Conservation (phyloP, 2,888 invertebrate species). For the Callinectes sapidus region DNA sequence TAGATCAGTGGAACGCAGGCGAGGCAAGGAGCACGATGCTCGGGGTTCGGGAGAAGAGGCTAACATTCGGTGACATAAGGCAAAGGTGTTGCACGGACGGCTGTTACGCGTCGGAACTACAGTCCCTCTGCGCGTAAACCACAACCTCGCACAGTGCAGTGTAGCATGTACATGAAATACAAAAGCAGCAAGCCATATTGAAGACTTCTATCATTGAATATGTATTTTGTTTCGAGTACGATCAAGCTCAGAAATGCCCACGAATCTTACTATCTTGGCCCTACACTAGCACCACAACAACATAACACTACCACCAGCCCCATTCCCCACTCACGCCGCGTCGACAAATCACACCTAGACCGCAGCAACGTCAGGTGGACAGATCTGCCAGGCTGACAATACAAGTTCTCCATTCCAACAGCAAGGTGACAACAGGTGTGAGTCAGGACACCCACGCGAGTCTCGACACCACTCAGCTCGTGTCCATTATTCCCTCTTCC, state of each 20-base stretch:
- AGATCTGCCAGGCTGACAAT: background rate
- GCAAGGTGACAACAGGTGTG: background rate
- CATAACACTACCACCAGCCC: background rate
- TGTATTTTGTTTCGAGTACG: background rate
- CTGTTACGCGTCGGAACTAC: background rate
- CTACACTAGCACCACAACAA: background rate
- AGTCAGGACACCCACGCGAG: background rate
- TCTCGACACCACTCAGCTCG: background rate
- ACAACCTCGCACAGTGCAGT: background rate
- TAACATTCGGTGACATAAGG: background rate
- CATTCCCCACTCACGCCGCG: background rate
- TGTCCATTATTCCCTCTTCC: background rate
- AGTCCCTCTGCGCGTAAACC: constrained; percentile 13
- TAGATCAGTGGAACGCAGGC: background rate
- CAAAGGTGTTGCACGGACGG: background rate
- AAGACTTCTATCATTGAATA: background rate
- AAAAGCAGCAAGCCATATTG: background rate
- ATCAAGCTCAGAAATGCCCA: background rate
- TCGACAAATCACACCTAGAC: background rate
- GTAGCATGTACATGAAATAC: constrained; percentile 15
- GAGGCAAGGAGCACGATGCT: background rate
- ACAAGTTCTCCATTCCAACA: background rate
- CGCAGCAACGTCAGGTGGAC: background rate
- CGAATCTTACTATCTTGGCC: background rate
- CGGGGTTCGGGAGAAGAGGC: background rate